Evolutionary conservation across 2,113 vertebrate genomes (phyloP).

Genomic region (Aythya baeri): DNA sequence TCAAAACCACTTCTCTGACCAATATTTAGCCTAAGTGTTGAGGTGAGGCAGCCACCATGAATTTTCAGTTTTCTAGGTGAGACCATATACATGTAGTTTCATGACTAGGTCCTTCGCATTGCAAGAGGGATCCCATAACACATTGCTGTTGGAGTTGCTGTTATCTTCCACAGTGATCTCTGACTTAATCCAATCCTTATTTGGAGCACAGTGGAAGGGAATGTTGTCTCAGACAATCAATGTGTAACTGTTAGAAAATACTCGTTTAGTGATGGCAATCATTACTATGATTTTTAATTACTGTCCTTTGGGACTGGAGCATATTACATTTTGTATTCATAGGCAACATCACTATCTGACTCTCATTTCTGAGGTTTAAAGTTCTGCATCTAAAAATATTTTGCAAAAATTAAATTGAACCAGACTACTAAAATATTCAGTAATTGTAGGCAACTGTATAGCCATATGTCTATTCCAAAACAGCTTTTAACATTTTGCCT

Average conservation of each 20-base stretch:
- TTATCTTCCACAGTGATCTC: not conserved
- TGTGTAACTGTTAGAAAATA: not conserved
- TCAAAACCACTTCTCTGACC: not conserved
- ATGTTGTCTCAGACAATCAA: not conserved
- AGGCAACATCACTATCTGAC: not conserved
- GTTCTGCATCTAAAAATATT: conserved; percentile 44
- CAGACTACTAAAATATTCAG: conserved; percentile 56
- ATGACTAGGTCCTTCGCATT: not conserved
- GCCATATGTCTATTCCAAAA: conserved; percentile 42
- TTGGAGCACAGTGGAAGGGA: not conserved
- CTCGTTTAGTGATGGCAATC: not conserved
- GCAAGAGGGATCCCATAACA: not conserved
- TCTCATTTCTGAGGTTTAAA: conserved; percentile 11
- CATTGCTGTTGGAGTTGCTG: not conserved
- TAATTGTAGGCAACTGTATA: conserved; percentile 46
- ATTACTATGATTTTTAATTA: not conserved
- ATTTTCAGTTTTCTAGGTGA: not conserved
- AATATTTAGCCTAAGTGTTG: not conserved
- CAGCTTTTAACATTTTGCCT: conserved; percentile 60
- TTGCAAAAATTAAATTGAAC: conserved; percentile 47
- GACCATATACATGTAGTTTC: not conserved
- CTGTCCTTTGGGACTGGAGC: not conserved
- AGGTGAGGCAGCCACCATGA: not conserved
- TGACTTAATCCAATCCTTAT: not conserved
- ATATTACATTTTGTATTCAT: not conserved